Base-by-base conservation (phyloP, 2,113 vertebrate genomes). In the Brienomyrus longianalis region DNA sequence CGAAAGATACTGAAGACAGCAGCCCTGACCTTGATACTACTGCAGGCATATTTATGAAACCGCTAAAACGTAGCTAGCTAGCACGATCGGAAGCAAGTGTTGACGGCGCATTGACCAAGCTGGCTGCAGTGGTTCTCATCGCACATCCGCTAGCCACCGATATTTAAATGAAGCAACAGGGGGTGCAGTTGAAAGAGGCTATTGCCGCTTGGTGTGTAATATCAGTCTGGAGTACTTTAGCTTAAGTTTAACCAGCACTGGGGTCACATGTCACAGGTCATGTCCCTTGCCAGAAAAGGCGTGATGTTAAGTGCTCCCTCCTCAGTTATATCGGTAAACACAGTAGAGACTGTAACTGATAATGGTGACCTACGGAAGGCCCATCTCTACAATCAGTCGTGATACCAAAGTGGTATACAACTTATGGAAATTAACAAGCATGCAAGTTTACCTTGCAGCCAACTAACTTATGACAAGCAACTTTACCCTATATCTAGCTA, bases 131-230 rank as follows among this genome's bases (percentile, higher is more conserved):
- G 7, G 5, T 5, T 7, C 83, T 48, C 10, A 10, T 13, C 62
- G 10, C 62, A 70, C 62, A 3, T 11, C 62, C 39, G 9, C 5
- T 19, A 45, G 35, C 35, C 77, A 19, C 43, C 3, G 31, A 21
- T 83, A 83, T 83, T 83, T 83, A 83, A 83, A 45, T 45, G 43
- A 83, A 83, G 77, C 43, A 83, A 43, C 77, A 43, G 77, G 43
- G 39, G 43, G 77, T 83, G 43, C 77, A 19, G 43, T 39, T 39
- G 39, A 83, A 83, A 84, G 83, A 84, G 43, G 23, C 45, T 47
- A 84, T 47, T 84, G 83, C 56, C 87, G 23, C 83, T 31, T 52
- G 88, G 88, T 89, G 74, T 89, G 74, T 39, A 83, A 56, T 89
- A 56, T 89, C 88, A 89, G 88, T 83, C 88, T 50, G 74, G 51